Conservation (phyloP, 2,888 invertebrate species). For the Bursaphelenchus okinawaensis region DNA sequence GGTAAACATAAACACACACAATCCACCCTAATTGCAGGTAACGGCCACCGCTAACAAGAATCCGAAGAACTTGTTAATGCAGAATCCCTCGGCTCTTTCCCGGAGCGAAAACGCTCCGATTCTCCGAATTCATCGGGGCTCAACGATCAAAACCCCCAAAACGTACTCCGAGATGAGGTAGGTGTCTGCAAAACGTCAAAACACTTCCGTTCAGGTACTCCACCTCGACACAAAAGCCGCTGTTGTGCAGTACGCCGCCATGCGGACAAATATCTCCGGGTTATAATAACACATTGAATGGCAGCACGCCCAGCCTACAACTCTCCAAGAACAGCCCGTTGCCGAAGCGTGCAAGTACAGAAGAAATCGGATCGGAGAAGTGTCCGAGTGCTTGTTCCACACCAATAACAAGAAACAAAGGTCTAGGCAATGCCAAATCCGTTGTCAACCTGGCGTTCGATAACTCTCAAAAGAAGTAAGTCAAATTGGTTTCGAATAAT, state of each 20-base stretch:
- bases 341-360: not conserved
- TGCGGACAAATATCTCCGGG: not conserved
- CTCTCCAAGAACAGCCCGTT: conserved; percentile 12
- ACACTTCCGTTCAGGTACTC: not conserved
- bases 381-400: not conserved
- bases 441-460: too few species aligned
- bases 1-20: conserved; percentile 16
- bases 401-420: too few species aligned
- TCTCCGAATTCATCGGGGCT: conserved; percentile 53
- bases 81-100: conserved; percentile 46
- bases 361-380: not conserved
- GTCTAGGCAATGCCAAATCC: too few species aligned
- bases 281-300: conserved; percentile 22
- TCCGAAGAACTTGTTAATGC: conserved; percentile 49
- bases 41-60: conserved; percentile 54
- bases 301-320: conserved; percentile 27
- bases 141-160: conserved; percentile 30
- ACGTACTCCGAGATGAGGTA: not conserved
- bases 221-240: not conserved
- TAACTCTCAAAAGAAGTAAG: too few species aligned
- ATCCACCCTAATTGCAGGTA: conserved; percentile 29
- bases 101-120: conserved; percentile 48
- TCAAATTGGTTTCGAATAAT: too few species aligned
- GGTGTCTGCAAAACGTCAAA: not conserved
- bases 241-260: not conserved